phyloP scores from a whole-genome alignment of 2,797 vertebrate genomes.

The Toxotes lorentzi region DNA sequence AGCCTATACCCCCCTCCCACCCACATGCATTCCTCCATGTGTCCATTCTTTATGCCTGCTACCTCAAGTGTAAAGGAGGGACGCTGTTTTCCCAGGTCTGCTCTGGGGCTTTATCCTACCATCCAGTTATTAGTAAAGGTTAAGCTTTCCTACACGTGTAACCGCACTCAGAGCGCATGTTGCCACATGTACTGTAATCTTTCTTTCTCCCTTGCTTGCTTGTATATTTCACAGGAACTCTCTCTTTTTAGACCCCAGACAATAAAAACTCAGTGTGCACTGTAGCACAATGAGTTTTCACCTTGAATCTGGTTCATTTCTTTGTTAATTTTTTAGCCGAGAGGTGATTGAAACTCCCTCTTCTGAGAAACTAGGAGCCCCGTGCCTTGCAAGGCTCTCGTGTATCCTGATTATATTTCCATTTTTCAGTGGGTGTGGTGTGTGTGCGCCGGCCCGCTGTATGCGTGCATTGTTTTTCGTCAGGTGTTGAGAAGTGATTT shows the following conservation, averaged over 20 bases:
- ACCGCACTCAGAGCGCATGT: constrained; percentile 9
- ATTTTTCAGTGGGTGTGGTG: constrained; percentile 49
- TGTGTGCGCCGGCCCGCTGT: background rate
- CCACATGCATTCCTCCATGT: constrained; percentile 64
- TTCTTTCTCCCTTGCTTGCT: background rate
- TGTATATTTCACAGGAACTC: constrained; percentile 36
- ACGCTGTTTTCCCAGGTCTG: constrained; percentile 61
- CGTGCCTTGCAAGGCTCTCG: constrained; percentile 49
- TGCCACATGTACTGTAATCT: constrained; percentile 37
- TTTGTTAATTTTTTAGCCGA: constrained; percentile 52
- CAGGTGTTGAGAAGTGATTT: constrained; percentile 48
- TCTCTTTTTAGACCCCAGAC: constrained; percentile 40
- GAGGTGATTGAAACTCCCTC: constrained; percentile 60
- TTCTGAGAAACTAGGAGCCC: constrained; percentile 36
- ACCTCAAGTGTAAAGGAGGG: constrained; percentile 75
- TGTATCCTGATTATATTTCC: constrained; percentile 52
- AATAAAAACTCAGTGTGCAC: constrained; percentile 33
- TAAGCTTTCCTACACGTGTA: constrained; percentile 51
- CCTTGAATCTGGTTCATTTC: constrained; percentile 46
- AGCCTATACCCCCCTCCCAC: constrained; percentile 35
- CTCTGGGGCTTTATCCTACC: constrained; percentile 39
- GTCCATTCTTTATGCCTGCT: constrained; percentile 71
- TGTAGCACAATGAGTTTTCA: constrained; percentile 24
- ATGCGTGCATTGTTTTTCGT: constrained; percentile 36
- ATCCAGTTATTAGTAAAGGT: constrained; percentile 46